These are phyloP conservation scores for Piscicola geometra DNA, from an alignment of 2,888 invertebrate genomes.

Conservation along the genomic window DNA sequence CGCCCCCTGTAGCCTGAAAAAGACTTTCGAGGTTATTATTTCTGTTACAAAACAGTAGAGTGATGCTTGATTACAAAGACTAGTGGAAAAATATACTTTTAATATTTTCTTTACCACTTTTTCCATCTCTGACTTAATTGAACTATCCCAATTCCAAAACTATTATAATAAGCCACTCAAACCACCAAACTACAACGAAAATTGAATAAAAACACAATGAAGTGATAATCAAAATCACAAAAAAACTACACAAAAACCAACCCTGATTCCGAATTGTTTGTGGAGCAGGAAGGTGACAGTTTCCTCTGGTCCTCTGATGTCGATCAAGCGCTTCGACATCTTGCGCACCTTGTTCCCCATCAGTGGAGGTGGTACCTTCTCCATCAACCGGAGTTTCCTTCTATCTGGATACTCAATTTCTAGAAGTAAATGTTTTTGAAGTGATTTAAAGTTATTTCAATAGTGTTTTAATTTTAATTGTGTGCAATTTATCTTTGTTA, in stretches of 20 bases:
- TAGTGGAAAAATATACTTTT: not conserved
- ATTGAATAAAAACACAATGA: not conserved
- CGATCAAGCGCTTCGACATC: slow-evolving; percentile 75
- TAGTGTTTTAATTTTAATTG: not conserved
- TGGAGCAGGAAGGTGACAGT: slow-evolving; percentile 79
- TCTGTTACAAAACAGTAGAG: not conserved
- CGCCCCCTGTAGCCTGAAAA: slow-evolving; percentile 80
- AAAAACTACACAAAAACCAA: slow-evolving; percentile 55
- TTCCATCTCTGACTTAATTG: no score
- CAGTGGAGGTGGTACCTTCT: slow-evolving; percentile 64
- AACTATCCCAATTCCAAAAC: no score
- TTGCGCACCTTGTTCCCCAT: slow-evolving; percentile 69
- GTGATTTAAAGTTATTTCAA: not conserved
- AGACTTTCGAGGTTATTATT: no score
- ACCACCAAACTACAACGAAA: not conserved
- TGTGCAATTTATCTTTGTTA: not conserved
- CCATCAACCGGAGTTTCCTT: slow-evolving; percentile 62
- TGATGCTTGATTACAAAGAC: not conserved
- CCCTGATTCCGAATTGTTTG: slow-evolving; percentile 87
- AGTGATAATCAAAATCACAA: not conserved
- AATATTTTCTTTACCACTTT: not conserved
- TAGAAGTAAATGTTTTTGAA: slow-evolving; percentile 42
- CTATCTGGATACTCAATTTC: slow-evolving; percentile 51
- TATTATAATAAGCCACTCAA: no score
- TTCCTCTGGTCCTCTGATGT: slow-evolving; percentile 83